A percentile compares a stretch with the other conserved stretches of the same genome.
phyloP scores from a whole-genome alignment of 2,888 invertebrate genomes.

The Nyleta sp. region DNA sequence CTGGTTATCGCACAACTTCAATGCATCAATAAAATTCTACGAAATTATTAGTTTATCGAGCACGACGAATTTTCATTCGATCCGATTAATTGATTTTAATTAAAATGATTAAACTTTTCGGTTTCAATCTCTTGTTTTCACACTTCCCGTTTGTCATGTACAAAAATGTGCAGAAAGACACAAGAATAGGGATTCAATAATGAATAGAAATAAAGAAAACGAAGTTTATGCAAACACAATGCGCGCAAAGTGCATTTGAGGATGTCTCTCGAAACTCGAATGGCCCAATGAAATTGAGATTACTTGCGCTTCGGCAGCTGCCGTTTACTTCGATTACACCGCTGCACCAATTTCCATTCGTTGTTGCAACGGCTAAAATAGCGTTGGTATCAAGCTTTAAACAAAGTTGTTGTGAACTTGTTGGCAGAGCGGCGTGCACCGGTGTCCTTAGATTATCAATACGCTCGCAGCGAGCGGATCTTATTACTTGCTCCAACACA shows the following conservation, averaged over 20 bases:
- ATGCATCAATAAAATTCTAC: too few relatives aligned
- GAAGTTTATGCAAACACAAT: conserved; percentile 33
- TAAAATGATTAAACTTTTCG: not conserved
- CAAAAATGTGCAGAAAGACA: not conserved
- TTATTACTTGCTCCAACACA: conserved; percentile 42
- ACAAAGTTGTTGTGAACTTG: conserved; percentile 55
- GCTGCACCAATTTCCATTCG: conserved; percentile 52
- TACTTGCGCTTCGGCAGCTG: conserved; percentile 57
- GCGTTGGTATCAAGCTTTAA: conserved; percentile 54
- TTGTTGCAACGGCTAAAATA: conserved; percentile 36
- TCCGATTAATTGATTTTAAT: too few relatives aligned
- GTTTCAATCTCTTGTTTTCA: too few relatives aligned
- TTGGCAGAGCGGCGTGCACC: conserved; percentile 15
- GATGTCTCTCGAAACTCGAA: conserved; percentile 33
- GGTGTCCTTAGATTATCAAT: conserved; percentile 53
- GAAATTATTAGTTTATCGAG: too few relatives aligned
- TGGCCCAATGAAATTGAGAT: conserved; percentile 56
- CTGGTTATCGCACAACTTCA: too few relatives aligned
- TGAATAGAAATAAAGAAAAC: conserved; percentile 26
- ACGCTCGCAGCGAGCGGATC: conserved; percentile 25
- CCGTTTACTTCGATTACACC: conserved; percentile 58
- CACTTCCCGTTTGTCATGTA: too few relatives aligned
- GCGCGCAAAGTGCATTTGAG: conserved; percentile 33
- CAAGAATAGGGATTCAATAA: conserved; percentile 20
- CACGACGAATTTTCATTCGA: too few relatives aligned